A percentile compares a stretch with the other conserved stretches of the same genome.
Conservation (phyloP, 2,888 invertebrate genomes). For the Chouioia cunea region DNA sequence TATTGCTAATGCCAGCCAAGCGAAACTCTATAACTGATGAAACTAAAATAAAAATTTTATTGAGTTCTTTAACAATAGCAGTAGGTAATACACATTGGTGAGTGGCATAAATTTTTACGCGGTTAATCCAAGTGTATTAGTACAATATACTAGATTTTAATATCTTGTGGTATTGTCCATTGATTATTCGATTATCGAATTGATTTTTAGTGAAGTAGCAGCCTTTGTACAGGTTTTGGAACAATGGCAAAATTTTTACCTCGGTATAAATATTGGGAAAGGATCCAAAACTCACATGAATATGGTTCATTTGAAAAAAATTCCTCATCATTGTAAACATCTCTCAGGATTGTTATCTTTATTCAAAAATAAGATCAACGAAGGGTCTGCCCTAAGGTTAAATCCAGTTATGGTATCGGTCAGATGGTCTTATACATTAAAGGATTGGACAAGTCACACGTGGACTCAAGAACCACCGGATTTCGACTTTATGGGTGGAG, state of each 20-base stretch:
- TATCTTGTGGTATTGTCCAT: no score
- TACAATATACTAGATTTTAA: no score
- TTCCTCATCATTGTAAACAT: conserved; percentile 85
- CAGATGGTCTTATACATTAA: conserved; percentile 80
- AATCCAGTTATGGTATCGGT: conserved; percentile 80
- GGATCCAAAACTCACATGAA: conserved; percentile 88
- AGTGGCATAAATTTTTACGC: conserved; percentile 46
- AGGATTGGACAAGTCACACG: conserved; percentile 73
- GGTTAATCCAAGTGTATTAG: not conserved
- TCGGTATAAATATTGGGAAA: conserved; percentile 84
- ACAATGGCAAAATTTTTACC: conserved; percentile 83
- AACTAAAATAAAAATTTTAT: conserved; percentile 80
- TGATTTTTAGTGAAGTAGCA: conserved; percentile 77
- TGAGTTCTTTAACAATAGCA: conserved; percentile 87
- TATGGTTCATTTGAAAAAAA: conserved; percentile 86
- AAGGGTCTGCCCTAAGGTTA: conserved; percentile 65
- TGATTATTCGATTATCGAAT: no score
- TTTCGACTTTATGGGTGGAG: conserved; percentile 71
- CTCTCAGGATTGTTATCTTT: conserved; percentile 84
- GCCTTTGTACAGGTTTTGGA: conserved; percentile 89
- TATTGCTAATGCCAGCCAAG: conserved; percentile 79
- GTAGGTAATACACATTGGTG: conserved; percentile 84
- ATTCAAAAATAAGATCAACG: conserved; percentile 90
- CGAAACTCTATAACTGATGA: conserved; percentile 75
- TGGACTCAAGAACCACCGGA: conserved; percentile 76